A percentile compares a stretch with the other conserved stretches of the same genome.
Evolutionary conservation across 2,797 vertebrate genomes (phyloP).

Genomic region (Netta rufina): DNA sequence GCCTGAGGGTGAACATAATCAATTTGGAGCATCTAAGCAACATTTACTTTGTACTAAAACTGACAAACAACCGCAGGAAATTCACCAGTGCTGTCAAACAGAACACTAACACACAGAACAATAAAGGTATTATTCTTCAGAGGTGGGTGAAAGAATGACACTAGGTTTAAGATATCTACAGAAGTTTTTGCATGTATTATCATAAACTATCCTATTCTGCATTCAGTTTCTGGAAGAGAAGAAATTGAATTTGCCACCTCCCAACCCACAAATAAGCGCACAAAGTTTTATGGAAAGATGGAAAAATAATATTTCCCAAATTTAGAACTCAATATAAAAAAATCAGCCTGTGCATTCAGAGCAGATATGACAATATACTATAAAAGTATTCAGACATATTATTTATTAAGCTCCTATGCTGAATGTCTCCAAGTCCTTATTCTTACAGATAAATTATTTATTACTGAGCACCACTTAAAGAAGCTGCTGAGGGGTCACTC

Average conservation of each 20-base stretch:
- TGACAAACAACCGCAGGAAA: slow-evolving; percentile 37
- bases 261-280: background rate
- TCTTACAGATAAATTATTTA: slow-evolving; percentile 40
- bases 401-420: background rate
- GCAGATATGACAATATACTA: background rate
- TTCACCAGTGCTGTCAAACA: slow-evolving; percentile 17
- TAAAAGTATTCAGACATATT: background rate
- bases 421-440: background rate
- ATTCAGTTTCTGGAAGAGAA: background rate
- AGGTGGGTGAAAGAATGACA: background rate
- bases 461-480: slow-evolving; percentile 3
- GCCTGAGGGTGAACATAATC: slow-evolving; percentile 44
- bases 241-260: background rate
- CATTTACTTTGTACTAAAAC: slow-evolving; percentile 46
- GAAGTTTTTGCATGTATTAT: background rate
- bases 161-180: background rate
- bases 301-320: background rate
- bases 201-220: background rate
- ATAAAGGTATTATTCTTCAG: background rate
- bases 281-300: background rate
- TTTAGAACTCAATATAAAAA: background rate
- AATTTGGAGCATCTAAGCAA: slow-evolving; percentile 50
- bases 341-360: background rate
- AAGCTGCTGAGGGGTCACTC: slow-evolving; percentile 7
- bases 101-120: background rate